Percentiles rank a stretch among this genome's conserved stretches.
phyloP scores from a whole-genome alignment of 2,113 vertebrate genomes.

The Monopterus albus region DNA sequence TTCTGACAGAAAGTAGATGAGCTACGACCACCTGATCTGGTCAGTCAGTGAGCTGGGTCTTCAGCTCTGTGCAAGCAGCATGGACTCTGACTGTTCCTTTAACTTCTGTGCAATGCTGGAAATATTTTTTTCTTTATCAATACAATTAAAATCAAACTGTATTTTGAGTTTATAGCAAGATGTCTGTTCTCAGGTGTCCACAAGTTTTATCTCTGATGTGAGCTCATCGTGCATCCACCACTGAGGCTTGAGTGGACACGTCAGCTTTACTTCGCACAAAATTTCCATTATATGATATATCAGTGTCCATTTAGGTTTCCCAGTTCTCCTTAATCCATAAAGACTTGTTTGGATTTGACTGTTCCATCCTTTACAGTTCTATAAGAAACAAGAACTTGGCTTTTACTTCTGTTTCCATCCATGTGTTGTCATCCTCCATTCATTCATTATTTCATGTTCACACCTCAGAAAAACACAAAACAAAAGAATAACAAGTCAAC shows the following conservation, averaged over 20 bases:
- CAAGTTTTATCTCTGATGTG: too few relatives aligned
- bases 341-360: neutral
- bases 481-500: constrained; percentile 14
- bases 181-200: too few relatives aligned
- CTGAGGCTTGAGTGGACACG: too few relatives aligned
- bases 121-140: too few relatives aligned
- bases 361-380: neutral
- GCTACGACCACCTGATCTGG: neutral
- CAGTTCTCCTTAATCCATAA: neutral
- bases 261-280: too few relatives aligned
- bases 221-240: too few relatives aligned
- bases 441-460: constrained; percentile 31
- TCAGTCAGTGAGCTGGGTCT: neutral
- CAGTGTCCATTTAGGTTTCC: neutral
- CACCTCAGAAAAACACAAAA: constrained; percentile 13
- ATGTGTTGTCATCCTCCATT: neutral
- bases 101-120: too few relatives aligned
- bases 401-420: neutral
- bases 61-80: neutral
- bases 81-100: too few relatives aligned
- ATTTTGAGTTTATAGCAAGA: too few relatives aligned
- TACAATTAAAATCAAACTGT: too few relatives aligned
- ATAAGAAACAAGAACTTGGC: neutral
- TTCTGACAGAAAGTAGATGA: neutral
- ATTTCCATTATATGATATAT: too few relatives aligned